Base-by-base conservation (phyloP, 1,140 invertebrate genomes). In the Drosophila ercepeae region DNA sequence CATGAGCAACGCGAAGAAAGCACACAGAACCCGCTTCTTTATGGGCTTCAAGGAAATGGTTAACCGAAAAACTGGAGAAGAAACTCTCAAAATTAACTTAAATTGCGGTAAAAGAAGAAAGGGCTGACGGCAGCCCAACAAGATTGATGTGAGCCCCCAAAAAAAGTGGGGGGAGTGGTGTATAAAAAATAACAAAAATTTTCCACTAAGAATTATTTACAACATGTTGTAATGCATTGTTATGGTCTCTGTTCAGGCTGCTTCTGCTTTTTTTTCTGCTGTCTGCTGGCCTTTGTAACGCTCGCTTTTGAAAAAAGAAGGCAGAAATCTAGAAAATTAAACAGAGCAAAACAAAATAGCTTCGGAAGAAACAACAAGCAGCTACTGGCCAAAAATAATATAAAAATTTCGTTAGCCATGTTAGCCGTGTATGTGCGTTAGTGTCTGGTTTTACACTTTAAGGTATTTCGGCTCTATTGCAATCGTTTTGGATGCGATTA, bases 301-400 rank as follows among this genome's bases (percentile, higher is more conserved):
- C 49, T 57, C n/a, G 27, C 42, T 41, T 13, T 55, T 36, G 39
- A 65, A 53, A 50, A 65, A 9, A 61, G 61, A 50, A 67, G 64
- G 27, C 48, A 59, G 39, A 78, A 65, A 53, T 57, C 83, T 82
- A 88, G 77, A 88, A 88, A 88, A 88, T 49, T 70, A 88, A 88
- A 88, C 82, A 88, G 82, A 88, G 82, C 82, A 88, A 77, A 88
- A 89, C 82, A 75, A 75, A 84, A 84, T 63, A 75, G 73, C 68
- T 76, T 58, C 53, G 52, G 45, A 58, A 46, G 39, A 61, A 57
- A 2, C 18, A 48, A 46, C 46, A 61, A 57, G 1, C 13, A 39
- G 6, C 14, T 4, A 44, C 14, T 25, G 61, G 13, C 60, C 32
- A 46, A 61, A 61, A 45, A 60, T n/a, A 52, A 54, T 11, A 39